These are phyloP conservation scores for Smittia aterrima DNA, from an alignment of 2,888 invertebrate species.

Conservation along the genomic window DNA sequence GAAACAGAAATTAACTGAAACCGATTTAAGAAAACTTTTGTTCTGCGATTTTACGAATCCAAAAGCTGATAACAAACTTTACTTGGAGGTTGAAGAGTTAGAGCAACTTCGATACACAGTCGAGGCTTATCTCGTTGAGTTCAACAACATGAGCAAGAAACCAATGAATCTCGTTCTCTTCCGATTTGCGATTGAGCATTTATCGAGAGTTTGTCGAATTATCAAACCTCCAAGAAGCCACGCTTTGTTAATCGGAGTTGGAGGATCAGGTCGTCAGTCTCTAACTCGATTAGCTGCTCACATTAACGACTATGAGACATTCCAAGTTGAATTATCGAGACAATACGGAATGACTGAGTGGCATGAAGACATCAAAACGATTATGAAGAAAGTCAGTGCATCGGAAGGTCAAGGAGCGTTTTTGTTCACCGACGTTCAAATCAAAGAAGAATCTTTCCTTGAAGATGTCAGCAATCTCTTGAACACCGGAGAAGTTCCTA, in stretches of 20 bases:
- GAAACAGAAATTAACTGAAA: constrained; percentile 62
- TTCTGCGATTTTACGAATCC: constrained; percentile 96
- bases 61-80: constrained; percentile 83
- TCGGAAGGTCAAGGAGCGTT: constrained; percentile 86
- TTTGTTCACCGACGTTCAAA: constrained; percentile 88
- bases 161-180: constrained; percentile 94
- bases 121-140: constrained; percentile 85
- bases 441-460: constrained; percentile 88
- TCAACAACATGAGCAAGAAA: constrained; percentile 93
- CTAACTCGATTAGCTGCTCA: constrained; percentile 86
- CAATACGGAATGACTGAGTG: constrained; percentile 81
- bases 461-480: constrained; percentile 91
- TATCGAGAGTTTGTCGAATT: constrained; percentile 86
- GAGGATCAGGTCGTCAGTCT: constrained; percentile 91
- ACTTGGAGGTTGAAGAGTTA: constrained; percentile 83
- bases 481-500: constrained; percentile 92
- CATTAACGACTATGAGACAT: constrained; percentile 89
- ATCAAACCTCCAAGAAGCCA: constrained; percentile 90
- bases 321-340: constrained; percentile 88
- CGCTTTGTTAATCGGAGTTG: constrained; percentile 85
- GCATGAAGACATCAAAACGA: constrained; percentile 86
- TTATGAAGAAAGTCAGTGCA: constrained; percentile 75
- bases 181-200: constrained; percentile 92
- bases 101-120: constrained; percentile 77
- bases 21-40: constrained; percentile 78